Percentiles rank a stretch among this genome's conserved stretches.
These are phyloP conservation scores for Pogonophryne albipinna DNA, from an alignment of 2,797 vertebrate genomes.

Conservation along the genomic window DNA sequence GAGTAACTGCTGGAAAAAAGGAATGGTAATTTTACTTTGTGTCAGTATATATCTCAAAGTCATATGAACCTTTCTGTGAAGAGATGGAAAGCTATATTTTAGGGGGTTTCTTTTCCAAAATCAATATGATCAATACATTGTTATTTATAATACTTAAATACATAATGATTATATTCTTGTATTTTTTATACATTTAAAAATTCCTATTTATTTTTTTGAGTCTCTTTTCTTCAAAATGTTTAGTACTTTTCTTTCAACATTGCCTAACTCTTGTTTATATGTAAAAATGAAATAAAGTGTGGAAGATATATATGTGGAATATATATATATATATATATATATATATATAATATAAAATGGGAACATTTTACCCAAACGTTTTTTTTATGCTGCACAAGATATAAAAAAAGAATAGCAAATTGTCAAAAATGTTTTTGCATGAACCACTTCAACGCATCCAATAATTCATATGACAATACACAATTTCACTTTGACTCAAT, in stretches of 20 bases:
- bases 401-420: neutral
- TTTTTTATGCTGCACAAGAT: neutral
- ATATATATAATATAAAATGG: neutral
- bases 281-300: neutral
- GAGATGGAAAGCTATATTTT: neutral
- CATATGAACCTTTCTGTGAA: neutral
- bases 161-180: neutral
- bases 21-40: neutral
- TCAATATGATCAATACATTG: neutral
- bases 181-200: neutral
- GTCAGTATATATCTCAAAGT: neutral
- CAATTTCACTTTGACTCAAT: slow-evolving; percentile 3
- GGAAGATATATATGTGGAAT: neutral
- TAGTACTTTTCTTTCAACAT: neutral
- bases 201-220: neutral
- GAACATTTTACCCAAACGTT: neutral
- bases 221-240: neutral
- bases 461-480: neutral
- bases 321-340: neutral
- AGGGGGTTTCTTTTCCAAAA: neutral
- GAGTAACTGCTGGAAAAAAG: slow-evolving; percentile 17
- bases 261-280: neutral
- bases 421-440: neutral
- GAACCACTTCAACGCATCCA: neutral
- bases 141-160: neutral